phyloP scores from a whole-genome alignment of 2,113 vertebrate species.

The Odocoileus virginianus region DNA sequence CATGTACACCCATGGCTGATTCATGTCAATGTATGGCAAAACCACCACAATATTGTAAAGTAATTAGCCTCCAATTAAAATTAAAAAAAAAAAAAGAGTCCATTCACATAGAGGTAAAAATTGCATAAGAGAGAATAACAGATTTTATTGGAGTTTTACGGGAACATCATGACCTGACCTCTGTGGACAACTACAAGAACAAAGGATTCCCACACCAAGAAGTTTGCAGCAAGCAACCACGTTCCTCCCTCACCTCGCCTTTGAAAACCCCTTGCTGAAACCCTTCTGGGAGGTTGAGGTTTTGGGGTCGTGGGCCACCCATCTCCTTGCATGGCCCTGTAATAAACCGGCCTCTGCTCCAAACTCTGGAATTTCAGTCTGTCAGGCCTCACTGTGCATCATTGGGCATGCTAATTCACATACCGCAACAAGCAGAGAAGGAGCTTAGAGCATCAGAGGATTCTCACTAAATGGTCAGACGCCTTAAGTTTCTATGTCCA shows the following conservation, averaged over 20 bases:
- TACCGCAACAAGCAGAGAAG: neutral
- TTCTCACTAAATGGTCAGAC: neutral
- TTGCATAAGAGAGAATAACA: neutral
- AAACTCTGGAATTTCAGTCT: neutral
- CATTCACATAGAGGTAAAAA: neutral
- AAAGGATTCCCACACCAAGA: neutral
- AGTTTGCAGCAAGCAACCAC: neutral
- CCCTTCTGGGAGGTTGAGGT: neutral
- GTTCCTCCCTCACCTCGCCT: neutral
- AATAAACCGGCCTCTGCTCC: neutral
- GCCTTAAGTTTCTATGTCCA: neutral
- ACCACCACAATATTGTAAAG: neutral
- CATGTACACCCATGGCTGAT: too few relatives aligned
- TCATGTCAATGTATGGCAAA: neutral
- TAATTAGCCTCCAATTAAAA: neutral
- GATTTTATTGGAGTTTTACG: neutral
- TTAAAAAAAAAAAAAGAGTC: too few relatives aligned
- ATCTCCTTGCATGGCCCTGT: neutral
- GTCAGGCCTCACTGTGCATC: neutral
- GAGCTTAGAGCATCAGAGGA: neutral
- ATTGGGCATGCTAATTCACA: fast-evolving
- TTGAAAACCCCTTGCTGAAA: neutral
- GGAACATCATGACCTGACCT: neutral
- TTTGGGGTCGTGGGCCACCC: neutral
- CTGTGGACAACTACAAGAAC: neutral